Percentiles rank a stretch among this genome's conserved stretches.
These are phyloP conservation scores for pig (Sus scrofa) DNA, from an alignment of 2,113 vertebrate genomes.

Conservation along the genomic window DNA sequence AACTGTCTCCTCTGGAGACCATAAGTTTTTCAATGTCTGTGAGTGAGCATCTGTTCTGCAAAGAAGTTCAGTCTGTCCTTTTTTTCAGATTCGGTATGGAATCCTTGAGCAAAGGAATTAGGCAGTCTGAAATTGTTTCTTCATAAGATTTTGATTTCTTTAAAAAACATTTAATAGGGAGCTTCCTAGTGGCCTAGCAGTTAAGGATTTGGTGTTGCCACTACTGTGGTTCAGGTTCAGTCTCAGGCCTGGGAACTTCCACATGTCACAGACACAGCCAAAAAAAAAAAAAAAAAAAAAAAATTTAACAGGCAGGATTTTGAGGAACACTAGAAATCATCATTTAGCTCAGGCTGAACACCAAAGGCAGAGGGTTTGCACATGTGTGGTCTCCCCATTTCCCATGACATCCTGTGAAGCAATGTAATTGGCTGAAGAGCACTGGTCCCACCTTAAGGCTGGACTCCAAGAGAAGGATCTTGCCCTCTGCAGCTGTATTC, in stretches of 20 bases:
- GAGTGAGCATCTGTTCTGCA: too few relatives aligned
- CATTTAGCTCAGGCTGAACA: neutral
- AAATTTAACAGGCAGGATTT: neutral
- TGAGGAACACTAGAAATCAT: neutral
- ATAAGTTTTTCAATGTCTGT: too few relatives aligned
- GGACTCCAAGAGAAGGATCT: neutral
- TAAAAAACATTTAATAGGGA: neutral
- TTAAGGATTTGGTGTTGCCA: too few relatives aligned
- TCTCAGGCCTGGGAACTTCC: too few relatives aligned
- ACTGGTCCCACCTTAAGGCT: neutral
- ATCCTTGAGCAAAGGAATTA: neutral
- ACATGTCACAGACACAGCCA: too few relatives aligned
- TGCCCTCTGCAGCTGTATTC: too few relatives aligned
- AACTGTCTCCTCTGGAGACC: too few relatives aligned
- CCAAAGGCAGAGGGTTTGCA: neutral
- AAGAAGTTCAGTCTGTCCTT: too few relatives aligned
- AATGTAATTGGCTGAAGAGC: neutral
- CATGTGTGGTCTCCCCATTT: neutral
- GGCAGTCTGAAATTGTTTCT: neutral
- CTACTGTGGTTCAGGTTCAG: too few relatives aligned
- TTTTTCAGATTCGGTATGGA: too few relatives aligned
- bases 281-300: neutral
- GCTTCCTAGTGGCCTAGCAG: too few relatives aligned
- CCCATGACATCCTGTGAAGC: neutral
- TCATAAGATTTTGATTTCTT: neutral